Evolutionary conservation across 2,888 invertebrate genomes (phyloP), one percentile per base, ranked within the genome.

Genomic region (Neoaliturus tenellus): DNA sequence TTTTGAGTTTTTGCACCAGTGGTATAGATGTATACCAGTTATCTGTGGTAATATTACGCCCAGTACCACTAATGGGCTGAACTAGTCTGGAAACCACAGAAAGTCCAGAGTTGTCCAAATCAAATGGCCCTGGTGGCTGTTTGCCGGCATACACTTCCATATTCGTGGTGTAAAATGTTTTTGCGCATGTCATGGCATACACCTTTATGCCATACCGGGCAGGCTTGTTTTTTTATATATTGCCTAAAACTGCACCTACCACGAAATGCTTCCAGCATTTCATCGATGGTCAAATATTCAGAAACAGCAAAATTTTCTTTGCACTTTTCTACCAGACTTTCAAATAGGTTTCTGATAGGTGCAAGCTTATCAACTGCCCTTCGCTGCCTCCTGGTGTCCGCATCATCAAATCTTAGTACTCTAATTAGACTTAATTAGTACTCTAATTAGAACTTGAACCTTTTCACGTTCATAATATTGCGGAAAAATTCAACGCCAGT

Each of bases 201-300:
- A 87, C 85, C 86, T 89, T 88, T n/a, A 89, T 85, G 17, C 87
- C 89, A 85, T 89, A 88, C 86, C 88, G 89, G 14, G 87, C 87
- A 17, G 88, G 89, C 83, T 89, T 89, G 6, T 85, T 86, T 31
- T n/a, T 88, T 87, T 12, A 89, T 88, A 82, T 87, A 89, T 80
- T 87, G 87, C 25, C 85, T 83, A 83, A 88, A 88, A 12, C 78
- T 83, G 81, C 87, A 88, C 78, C 87, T 82, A 8, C 88, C 88
- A 85, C 87, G 86, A 84, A 88, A 88, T 25, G 87, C 83, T 55
- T 87, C 86, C 75, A 89, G 78, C 85, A 86, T 87, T 82, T 88
- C 88, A 85, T 89, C 88, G 20, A 88, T 85, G 20, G 88, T 88
- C 10, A 87, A 80, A 84, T 87, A 81, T 82, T 84, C 85, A 82